Evolutionary conservation across 1,140 invertebrate genomes (phyloP), one percentile per base, ranked within the genome.

Genomic region (Drosophila parabipectinata): DNA sequence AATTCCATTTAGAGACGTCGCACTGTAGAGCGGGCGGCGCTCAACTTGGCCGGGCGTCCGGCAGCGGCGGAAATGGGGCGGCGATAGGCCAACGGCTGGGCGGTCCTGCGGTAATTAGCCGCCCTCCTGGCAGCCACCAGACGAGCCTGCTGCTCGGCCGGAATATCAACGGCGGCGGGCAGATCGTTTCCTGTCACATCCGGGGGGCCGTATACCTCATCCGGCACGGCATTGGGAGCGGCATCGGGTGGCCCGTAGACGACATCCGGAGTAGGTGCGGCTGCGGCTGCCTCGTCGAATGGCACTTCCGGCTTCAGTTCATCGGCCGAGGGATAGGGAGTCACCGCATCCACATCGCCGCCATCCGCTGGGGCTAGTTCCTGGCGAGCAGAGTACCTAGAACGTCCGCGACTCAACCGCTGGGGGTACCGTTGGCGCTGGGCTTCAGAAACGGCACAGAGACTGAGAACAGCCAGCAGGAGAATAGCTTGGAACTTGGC

Each of bases 261-360:
- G 3, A 81, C 84, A 69, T 91, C 90, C 10, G 90, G 90, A 28
- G 78, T 79, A 9, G 72, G 76, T 6, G 75, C 83, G 1, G 10
- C 77, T 9, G 82, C 77, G 3, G 79, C 85, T 4, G 83, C 82
- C 64, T 91, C 90, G 26, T 91, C 77, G 52, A 91, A 91, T 4
- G 89, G 90, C 41, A 91, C 79, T 47, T 91, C 89, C 15, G 90
- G 90, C 18, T 91, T 91, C 9, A 91, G 68, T 44, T 91, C 90
- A 39, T 91, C 90, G 2, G 84, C 85, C 8, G 74, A 77, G n/a
- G 90, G 90, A 63, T 91, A 91, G 8, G 90, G 90, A 1, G 90
- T 91, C 30, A 91, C 90, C 2, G 63, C 85, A 26, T 78, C 88
- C 51, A 69, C 78, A 3, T 66, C 68, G 6, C 59, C 87, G 4